Base-by-base conservation (phyloP, 2,888 invertebrate genomes). In the Hydrotaea diabolus region DNA sequence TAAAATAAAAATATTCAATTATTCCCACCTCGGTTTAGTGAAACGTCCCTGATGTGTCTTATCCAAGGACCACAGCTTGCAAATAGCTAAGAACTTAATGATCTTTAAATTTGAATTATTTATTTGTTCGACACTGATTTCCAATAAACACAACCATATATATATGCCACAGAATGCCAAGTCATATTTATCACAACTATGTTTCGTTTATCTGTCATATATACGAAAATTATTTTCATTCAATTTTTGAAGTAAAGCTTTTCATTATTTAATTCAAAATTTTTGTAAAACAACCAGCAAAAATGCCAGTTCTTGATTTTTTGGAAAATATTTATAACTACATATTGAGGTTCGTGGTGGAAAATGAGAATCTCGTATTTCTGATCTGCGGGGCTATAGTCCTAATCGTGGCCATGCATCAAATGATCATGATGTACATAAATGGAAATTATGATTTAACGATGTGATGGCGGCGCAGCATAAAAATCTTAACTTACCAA, bases 401-500 rank as follows among this genome's bases (percentile, higher is more conserved):
- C 1, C 11, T 78, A 36, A n/a, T 66, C 15, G 0, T 81, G 43
- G 17, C 73, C 1, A 0, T 77, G 9, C 66, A 46, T 3, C 73
- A 82, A 73, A 21, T 81, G 7, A 0, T 82, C 31, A 4, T 53
- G 13, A 31, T 21, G 5, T 79, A 77, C 11, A n/a, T 78, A 11
- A 46, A 43, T 17, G 8, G 31, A 15, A 46, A 26, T 0, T 53
- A 59, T 59, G 57, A 17, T 57, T 39, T 1, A 23, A n/a, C 1
- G 53, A 46, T 17, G 0, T 43, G 23, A 43, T 43, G 13, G 2
- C 13, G 0, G 13, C 9, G 39, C 31, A 39, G 13, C 3, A 39
- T 39, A 9, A 4, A 39, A 39, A 11, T 31, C 31, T n/a, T 7
- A 46, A 82, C 89, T 88, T 86, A 91, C 91, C 88, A 90, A 87